A percentile compares a stretch with the other conserved stretches of the same genome.
phyloP scores from a whole-genome alignment of 2,113 vertebrate genomes.

The Pleuronectes platessa region DNA sequence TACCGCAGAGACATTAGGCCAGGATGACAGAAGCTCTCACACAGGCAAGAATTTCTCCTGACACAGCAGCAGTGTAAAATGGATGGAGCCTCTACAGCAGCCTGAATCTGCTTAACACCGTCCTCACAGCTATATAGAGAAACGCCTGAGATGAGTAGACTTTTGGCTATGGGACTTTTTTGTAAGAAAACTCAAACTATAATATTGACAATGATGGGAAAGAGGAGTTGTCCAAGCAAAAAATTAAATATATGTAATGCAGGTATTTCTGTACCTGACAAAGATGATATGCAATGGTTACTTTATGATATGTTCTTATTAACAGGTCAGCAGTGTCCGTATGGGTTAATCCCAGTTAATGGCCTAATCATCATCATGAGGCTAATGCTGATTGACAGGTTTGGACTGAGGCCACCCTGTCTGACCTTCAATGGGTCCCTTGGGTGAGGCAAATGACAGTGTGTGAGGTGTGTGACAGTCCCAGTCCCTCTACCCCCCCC shows the following conservation, averaged over 20 bases:
- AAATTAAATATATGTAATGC: neutral
- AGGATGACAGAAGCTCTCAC: conserved; percentile 70
- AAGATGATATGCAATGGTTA: neutral
- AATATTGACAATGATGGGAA: neutral
- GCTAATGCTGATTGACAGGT: conserved; percentile 66
- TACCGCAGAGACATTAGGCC: conserved; percentile 65
- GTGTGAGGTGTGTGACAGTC: conserved; percentile 55
- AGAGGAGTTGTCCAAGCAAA: neutral
- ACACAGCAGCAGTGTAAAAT: conserved; percentile 66
- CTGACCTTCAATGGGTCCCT: conserved; percentile 59
- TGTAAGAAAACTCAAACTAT: neutral
- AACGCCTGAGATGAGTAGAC: conserved; percentile 18
- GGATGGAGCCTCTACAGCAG: conserved; percentile 56
- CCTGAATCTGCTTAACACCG: conserved; percentile 37
- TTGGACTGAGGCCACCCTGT: conserved; percentile 41
- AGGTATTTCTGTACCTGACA: neutral
- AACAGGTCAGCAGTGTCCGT: neutral
- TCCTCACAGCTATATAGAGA: conserved; percentile 16
- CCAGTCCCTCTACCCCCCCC: neutral
- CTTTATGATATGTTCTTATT: neutral
- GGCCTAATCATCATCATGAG: conserved; percentile 34
- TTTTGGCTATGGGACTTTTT: neutral
- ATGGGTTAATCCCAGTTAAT: conserved; percentile 27
- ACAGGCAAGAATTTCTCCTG: conserved; percentile 69
- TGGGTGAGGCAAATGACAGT: conserved; percentile 35